Evolutionary conservation across 2,888 invertebrate genomes (phyloP), one percentile per base, ranked within the genome.

Genomic region (Tetrapedia diversipes): DNA sequence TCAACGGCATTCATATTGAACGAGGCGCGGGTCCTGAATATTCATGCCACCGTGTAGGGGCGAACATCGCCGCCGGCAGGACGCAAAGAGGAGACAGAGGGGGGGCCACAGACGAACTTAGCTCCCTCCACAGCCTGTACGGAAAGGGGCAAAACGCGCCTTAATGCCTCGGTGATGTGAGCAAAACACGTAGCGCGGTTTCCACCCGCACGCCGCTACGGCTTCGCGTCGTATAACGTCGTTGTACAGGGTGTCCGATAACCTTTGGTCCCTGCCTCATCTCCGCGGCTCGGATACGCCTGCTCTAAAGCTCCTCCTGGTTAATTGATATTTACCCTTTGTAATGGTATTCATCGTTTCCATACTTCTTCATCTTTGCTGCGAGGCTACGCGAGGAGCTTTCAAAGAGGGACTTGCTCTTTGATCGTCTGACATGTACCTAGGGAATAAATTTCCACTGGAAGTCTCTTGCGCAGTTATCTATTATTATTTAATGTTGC

Each of bases 1-100:
- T 89, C 89, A 89, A 90, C 89, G 88, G 87, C 88, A 89, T 90
- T 90, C 90, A 90, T 90, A 90, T 90, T 90, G 90, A 90, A 89
- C 87, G 88, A 86, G 87, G 86, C 86, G 83, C 86, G 79, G 86
- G 87, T 87, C 85, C 86, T 90, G 89, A 90, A 90, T 89, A 90
- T 90, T 89, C 89, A 90, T 89, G 86, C 80, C 83, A 87, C 82
- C 86, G 80, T 87, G 87, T 86, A 84, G 76, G 79, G 80, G 71
- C 68, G 83, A 85, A 77, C 79, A 77, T 77, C 73, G 79, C 66
- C 74, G 77, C 37, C 67, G 73, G 60, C 56, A 77, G 74, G 61
- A 49, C 69, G 83, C 68, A 74, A 66, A 67, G 61, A 60, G 71
- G 65, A 51, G 79, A 64, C 70, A 51, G 76, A 72, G 74, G 67